A percentile compares a stretch with the other conserved stretches of the same genome.
phyloP scores from a whole-genome alignment of 1,140 invertebrate species.

The Drosophila lacertosa region DNA sequence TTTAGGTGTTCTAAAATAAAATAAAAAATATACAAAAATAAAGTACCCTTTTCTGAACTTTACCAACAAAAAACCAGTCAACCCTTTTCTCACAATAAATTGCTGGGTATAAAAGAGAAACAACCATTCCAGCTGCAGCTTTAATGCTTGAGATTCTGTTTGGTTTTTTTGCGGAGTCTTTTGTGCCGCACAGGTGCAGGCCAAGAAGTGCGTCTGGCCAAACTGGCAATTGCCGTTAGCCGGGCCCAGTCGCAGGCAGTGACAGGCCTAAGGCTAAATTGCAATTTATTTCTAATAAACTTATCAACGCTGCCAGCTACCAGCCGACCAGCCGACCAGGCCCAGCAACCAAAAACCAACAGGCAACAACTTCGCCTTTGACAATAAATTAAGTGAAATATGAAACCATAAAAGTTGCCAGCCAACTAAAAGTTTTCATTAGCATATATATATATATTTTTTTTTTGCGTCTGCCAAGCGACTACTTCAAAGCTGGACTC shows the following conservation, averaged over 20 bases:
- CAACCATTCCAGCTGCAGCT: neutral
- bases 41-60: too few relatives aligned
- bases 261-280: constrained; percentile 59
- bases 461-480: constrained; percentile 32
- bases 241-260: neutral
- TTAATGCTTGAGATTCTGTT: neutral
- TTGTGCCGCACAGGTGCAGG: constrained; percentile 34
- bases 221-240: constrained; percentile 44
- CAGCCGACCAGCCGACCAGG: neutral
- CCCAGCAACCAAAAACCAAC: constrained; percentile 46
- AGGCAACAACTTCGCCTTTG: constrained; percentile 18
- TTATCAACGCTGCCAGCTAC: constrained; percentile 78
- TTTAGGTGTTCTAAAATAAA: too few relatives aligned
- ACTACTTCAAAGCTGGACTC: neutral
- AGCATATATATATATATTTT: constrained; percentile 52
- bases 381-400: constrained; percentile 77
- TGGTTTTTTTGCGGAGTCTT: constrained; percentile 13
- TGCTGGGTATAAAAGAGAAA: too few relatives aligned
- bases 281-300: constrained; percentile 83
- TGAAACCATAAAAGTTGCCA: constrained; percentile 71
- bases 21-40: too few relatives aligned
- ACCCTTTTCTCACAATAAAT: too few relatives aligned
- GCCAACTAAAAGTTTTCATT: constrained; percentile 69
- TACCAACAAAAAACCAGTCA: too few relatives aligned
- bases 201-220: constrained; percentile 32